Evolutionary conservation across 2,888 invertebrate species (phyloP), one percentile per base, ranked within the genome.

Genomic region (Meteorus cinctellus): DNA sequence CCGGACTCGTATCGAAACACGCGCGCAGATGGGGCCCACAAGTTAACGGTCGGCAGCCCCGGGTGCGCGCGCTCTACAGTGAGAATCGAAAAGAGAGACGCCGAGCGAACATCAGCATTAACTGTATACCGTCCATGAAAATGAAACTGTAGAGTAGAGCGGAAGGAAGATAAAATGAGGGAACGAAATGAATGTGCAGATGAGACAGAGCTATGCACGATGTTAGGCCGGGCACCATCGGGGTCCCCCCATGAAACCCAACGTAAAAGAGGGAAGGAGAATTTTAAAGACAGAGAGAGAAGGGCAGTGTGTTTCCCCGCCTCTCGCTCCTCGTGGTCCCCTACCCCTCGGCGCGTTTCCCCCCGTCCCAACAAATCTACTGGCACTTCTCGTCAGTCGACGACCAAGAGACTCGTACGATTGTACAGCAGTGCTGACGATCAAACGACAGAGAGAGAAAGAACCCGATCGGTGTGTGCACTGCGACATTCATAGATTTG

Each of bases 341-440:
- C 77, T 77, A 76, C 80, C 73, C 77, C 77, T 72, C 74, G 63
- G 51, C 81, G 77, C 76, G 59, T 66, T 76, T 76, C 81, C 79
- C 74, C 78, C 76, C 80, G 77, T 78, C 76, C 74, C 80, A 75
- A 80, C 80, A 79, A 82, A 79, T 80, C 80, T 79, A 78, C 81
- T 79, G 80, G 83, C 79, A 83, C 81, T 84, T 81, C 82, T 83
- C 84, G 83, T 84, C 82, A 83, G 84, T 83, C 81, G 82, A 80
- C 78, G 82, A 77, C 79, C 78, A 82, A 83, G 82, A 82, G 82
- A 82, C 81, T 82, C 78, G 80, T 81, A 81, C 80, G 80, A 78
- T 79, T 72, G 79, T 76, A 72, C 77, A 51, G 41, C 12, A 60
- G 73, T 75, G 65, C 51, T 74, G 73, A 66, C 78, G 67, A 77